Evolutionary conservation across 2,888 invertebrate species (phyloP).

Genomic region (Junonia oenone): DNA sequence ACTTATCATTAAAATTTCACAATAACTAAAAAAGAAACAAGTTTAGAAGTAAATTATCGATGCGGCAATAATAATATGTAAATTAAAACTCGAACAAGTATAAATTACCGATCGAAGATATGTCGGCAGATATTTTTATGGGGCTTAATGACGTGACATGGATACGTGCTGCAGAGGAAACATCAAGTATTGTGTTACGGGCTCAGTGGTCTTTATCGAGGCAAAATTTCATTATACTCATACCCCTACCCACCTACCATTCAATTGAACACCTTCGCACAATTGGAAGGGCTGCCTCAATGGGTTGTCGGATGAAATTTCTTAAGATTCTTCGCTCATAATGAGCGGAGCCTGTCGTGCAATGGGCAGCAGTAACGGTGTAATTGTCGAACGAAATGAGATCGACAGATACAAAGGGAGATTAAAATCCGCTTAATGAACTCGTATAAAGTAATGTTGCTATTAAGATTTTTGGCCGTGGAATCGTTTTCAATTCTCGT

Average conservation of each 20-base stretch:
- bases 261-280: constrained; percentile 78
- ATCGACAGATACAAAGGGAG: constrained; percentile 68
- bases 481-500: constrained; percentile 30
- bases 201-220: constrained; percentile 74
- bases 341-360: constrained; percentile 72
- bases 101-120: constrained; percentile 68
- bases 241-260: constrained; percentile 70
- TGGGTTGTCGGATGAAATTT: constrained; percentile 78
- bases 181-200: constrained; percentile 75
- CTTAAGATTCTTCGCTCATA: constrained; percentile 75
- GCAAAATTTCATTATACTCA: constrained; percentile 76
- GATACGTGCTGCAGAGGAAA: constrained; percentile 75
- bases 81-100: constrained; percentile 41
- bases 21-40: neutral
- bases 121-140: constrained; percentile 73
- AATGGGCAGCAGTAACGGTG: constrained; percentile 71
- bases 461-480: constrained; percentile 38
- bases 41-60: neutral
- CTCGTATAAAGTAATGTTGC: constrained; percentile 52
- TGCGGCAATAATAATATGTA: constrained; percentile 4
- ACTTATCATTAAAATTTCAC: too few species aligned
- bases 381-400: constrained; percentile 71
- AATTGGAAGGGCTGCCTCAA: constrained; percentile 75
- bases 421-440: constrained; percentile 70
- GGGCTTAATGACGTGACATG: constrained; percentile 72